Evolutionary conservation across 2,888 invertebrate species (phyloP).

Genomic region (Eulithis prunata): DNA sequence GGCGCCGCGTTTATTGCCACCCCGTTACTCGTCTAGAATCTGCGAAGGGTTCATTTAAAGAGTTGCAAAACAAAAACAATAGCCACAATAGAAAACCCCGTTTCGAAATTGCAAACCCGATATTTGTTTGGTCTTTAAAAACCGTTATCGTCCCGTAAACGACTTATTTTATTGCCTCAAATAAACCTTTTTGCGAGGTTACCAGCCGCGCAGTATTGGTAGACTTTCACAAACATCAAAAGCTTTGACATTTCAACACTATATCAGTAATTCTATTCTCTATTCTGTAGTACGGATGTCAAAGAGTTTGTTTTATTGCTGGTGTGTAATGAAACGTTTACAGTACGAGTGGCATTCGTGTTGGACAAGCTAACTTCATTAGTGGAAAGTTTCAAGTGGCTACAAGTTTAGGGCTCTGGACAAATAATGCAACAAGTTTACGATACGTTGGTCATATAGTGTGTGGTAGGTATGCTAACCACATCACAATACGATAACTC

Average conservation of each 20-base stretch:
- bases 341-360: conserved; percentile 35
- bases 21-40: conserved; percentile 55
- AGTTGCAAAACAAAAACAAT: conserved; percentile 69
- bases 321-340: conserved; percentile 35
- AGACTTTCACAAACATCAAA: conserved; percentile 41
- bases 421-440: conserved; percentile 37
- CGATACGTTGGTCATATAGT: conserved; percentile 29
- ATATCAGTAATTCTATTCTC: too few species aligned
- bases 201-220: conserved; percentile 28
- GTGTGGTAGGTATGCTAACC: conserved; percentile 20
- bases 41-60: conserved; percentile 64
- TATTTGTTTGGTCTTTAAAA: conserved; percentile 50
- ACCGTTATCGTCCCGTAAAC: conserved; percentile 60
- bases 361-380: conserved; percentile 34
- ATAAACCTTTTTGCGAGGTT: conserved; percentile 51
- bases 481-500: neutral
- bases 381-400: conserved; percentile 33
- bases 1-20: conserved; percentile 59
- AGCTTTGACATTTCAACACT: conserved; percentile 26
- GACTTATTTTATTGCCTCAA: conserved; percentile 66
- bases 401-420: conserved; percentile 39
- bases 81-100: conserved; percentile 51
- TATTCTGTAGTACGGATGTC: conserved; percentile 31
- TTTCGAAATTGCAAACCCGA: conserved; percentile 51
- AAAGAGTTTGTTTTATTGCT: conserved; percentile 39